These are phyloP conservation scores for Cyclura pinguis DNA, from an alignment of 2,797 vertebrate species.

Conservation along the genomic window DNA sequence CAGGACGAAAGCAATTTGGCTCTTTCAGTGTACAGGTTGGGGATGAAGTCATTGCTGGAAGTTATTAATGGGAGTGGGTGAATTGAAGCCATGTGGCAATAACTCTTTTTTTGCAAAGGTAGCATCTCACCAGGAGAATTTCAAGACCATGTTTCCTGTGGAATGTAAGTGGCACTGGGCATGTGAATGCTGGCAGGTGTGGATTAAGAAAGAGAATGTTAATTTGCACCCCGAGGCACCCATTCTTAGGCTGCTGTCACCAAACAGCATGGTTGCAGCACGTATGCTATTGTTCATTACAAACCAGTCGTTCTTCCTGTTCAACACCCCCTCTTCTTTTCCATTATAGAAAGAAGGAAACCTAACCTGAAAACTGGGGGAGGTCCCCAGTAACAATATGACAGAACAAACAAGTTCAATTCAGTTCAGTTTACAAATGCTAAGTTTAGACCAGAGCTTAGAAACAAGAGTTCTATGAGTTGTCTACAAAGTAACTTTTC, in stretches of 20 bases:
- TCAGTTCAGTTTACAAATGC: neutral
- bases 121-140: fast-evolving
- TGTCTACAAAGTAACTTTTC: too few relatives aligned
- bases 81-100: neutral
- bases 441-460: neutral
- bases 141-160: neutral
- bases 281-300: conserved; percentile 37
- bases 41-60: conserved; percentile 23
- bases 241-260: conserved; percentile 41
- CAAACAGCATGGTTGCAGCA: neutral
- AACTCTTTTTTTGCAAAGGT: conserved; percentile 23
- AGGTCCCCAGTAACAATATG: conserved; percentile 18
- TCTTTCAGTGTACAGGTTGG: conserved; percentile 1
- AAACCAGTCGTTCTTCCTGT: conserved; percentile 17
- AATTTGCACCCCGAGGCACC: conserved; percentile 38
- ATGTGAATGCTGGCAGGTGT: neutral
- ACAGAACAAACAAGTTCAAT: conserved; percentile 4
- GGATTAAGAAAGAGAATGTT: conserved; percentile 43
- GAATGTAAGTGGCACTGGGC: conserved; percentile 22
- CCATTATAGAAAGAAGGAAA: conserved; percentile 18
- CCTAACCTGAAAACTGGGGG: neutral
- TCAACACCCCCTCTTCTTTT: neutral
- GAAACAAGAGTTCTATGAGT: too few relatives aligned
- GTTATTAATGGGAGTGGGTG: conserved; percentile 30
- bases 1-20: conserved; percentile 24